Percentiles rank a stretch among this genome's conserved stretches.
Conservation (phyloP, 1,140 invertebrate genomes). For the Heliconius nattereri region DNA sequence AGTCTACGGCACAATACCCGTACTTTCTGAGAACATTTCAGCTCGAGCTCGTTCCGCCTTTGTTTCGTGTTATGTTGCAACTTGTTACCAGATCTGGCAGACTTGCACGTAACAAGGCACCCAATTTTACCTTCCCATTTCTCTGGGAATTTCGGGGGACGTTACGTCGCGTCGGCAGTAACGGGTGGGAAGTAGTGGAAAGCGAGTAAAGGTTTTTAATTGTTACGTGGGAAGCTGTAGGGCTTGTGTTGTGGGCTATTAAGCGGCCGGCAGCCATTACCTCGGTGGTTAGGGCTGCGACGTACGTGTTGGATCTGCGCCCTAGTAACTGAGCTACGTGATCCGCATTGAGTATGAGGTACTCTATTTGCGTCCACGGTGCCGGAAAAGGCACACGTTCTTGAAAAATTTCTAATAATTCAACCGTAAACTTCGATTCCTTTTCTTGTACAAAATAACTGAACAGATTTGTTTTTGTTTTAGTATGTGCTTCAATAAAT, state of each 20-base stretch:
- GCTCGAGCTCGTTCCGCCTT: slow-evolving; percentile 36
- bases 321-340: slow-evolving; percentile 67
- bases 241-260: slow-evolving; percentile 56
- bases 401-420: slow-evolving; percentile 19
- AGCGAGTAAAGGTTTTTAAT: slow-evolving; percentile 66
- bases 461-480: background rate
- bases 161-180: slow-evolving; percentile 46
- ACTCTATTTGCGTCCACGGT: slow-evolving; percentile 24
- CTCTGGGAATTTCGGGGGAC: slow-evolving; percentile 35
- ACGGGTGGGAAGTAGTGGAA: slow-evolving; percentile 50
- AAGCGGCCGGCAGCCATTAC: slow-evolving; percentile 64
- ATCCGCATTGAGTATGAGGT: slow-evolving; percentile 43
- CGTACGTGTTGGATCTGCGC: slow-evolving; percentile 69
- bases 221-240: slow-evolving; percentile 55
- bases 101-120: slow-evolving; percentile 28
- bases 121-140: slow-evolving; percentile 37
- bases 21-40: slow-evolving; percentile 33
- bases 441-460: background rate
- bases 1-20: slow-evolving; percentile 12
- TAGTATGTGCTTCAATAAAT: too few species aligned
- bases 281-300: slow-evolving; percentile 63
- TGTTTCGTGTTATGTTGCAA: slow-evolving; percentile 32
- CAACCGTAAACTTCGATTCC: background rate
- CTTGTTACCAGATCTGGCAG: slow-evolving; percentile 27
- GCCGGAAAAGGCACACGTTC: slow-evolving; percentile 23